Evolutionary conservation across 1,140 invertebrate species (phyloP), one percentile per base, ranked within the genome.

Genomic region (Chrysopa pallens): DNA sequence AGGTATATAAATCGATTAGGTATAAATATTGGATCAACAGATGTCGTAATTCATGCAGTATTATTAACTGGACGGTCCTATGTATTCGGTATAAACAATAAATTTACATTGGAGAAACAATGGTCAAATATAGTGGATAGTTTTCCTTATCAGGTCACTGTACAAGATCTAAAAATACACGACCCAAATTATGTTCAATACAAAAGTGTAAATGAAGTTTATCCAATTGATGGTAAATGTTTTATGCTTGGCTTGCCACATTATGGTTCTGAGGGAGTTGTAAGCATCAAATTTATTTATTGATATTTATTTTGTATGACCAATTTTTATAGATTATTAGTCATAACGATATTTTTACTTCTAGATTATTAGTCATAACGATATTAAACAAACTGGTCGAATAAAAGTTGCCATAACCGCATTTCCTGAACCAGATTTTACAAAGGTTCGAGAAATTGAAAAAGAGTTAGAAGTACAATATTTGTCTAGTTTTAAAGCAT

Each of bases 241-340:
- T 93, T 92, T 54, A 76, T 89, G 61, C 57, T 91, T 6, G 77
- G 76, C 0, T 69, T 73, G 48, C 80, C 78, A 2, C 76, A 85
- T 61, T 92, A 89, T 61, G 89, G 87, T 9, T 72, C 72, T 39
- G 67, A 74, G 52, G 86, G 79, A 37, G 72, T 77, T 51, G 83
- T 88, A 50, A 54, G 54, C 53, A 11, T 14, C 36, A 35, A 36
- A 23, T 42, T 11, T 48, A 48, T 50, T 49, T 13, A 13, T 41
- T 14, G 39, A 6, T 41, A 37, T 28, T 33, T 2, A 38, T 13
- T 2, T 35, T 35, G 33, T 2, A 4, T 38, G n/a, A 39, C 28
- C n/a, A n/a, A 43, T 40, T 33, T 15, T 17, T 40, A 36, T n/a
- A n/a, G n/a, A n/a, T n/a, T n/a, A n/a, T n/a, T n/a, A n/a, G n/a